Percentiles rank a stretch among this genome's conserved stretches.
Conservation (phyloP, 2,113 vertebrate species). For the Girardinichthys multiradiatus region DNA sequence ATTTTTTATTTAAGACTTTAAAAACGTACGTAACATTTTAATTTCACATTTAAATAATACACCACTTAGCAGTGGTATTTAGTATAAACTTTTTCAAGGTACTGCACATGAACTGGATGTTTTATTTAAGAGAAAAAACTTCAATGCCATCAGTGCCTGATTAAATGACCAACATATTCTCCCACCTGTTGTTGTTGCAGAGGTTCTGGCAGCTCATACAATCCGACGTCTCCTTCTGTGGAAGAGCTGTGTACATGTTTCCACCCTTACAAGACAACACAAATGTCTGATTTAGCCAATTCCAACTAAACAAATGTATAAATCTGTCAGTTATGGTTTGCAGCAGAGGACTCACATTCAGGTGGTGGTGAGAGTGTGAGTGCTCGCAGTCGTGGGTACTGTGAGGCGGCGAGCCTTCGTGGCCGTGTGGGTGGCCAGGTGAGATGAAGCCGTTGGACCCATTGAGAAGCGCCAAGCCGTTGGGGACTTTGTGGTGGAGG, state of each 20-base stretch:
- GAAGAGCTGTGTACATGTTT: slow-evolving; percentile 83
- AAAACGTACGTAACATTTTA: too few relatives aligned
- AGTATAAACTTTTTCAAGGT: too few relatives aligned
- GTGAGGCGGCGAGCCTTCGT: slow-evolving; percentile 69
- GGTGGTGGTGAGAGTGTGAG: slow-evolving; percentile 76
- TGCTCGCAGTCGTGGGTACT: slow-evolving; percentile 83
- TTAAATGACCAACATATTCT: neutral
- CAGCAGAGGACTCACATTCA: slow-evolving; percentile 84
- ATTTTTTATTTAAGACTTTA: too few relatives aligned
- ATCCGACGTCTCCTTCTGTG: slow-evolving; percentile 85
- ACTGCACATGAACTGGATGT: too few relatives aligned
- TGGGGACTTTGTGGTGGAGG: slow-evolving; percentile 85
- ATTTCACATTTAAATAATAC: too few relatives aligned
- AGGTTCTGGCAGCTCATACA: slow-evolving; percentile 93
- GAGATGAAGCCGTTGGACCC: slow-evolving; percentile 76
- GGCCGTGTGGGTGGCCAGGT: slow-evolving; percentile 73
- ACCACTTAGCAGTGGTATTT: too few relatives aligned
- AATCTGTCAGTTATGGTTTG: neutral
- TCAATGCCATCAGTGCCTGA: too few relatives aligned
- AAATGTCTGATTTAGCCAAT: slow-evolving; percentile 28
- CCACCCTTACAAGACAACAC: slow-evolving; percentile 79
- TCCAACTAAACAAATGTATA: neutral
- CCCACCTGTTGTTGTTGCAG: slow-evolving; percentile 96
- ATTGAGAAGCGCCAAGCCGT: slow-evolving; percentile 81
- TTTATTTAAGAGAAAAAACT: too few relatives aligned